Evolutionary conservation across 2,797 vertebrate species (phyloP).

Genomic region (Agapornis canus): DNA sequence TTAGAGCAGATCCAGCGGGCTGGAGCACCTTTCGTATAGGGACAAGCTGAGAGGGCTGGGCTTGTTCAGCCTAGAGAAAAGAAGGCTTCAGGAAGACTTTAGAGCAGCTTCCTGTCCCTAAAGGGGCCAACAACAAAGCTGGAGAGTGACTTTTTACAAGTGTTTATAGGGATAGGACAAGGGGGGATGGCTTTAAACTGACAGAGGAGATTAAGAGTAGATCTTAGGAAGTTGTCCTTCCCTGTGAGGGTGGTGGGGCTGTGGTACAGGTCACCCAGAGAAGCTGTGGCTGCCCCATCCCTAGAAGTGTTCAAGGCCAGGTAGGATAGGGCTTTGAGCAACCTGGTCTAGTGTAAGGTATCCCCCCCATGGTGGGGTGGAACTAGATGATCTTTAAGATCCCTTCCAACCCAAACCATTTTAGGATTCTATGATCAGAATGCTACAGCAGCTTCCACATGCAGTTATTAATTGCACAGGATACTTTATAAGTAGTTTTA

Average conservation of each 20-base stretch:
- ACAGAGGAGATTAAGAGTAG: not conserved
- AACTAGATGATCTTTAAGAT: rapidly evolving
- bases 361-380: not conserved
- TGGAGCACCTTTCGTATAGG: not conserved
- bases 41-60: not conserved
- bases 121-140: not conserved
- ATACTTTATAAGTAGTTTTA: not conserved
- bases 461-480: not conserved
- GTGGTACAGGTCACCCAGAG: not conserved
- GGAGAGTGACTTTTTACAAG: not conserved
- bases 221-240: not conserved
- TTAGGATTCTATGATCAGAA: not conserved
- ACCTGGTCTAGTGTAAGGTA: rapidly evolving
- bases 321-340: not conserved
- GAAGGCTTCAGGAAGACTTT: not conserved
- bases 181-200: not conserved
- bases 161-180: not conserved
- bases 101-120: rapidly evolving
- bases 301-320: not conserved
- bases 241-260: rapidly evolving
- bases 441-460: not conserved
- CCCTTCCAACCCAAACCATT: not conserved
- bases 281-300: not conserved
- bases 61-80: not conserved
- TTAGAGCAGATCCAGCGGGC: not conserved